These are phyloP conservation scores for Toxonevra muliebris DNA, from an alignment of 2,888 invertebrate genomes.

Conservation along the genomic window DNA sequence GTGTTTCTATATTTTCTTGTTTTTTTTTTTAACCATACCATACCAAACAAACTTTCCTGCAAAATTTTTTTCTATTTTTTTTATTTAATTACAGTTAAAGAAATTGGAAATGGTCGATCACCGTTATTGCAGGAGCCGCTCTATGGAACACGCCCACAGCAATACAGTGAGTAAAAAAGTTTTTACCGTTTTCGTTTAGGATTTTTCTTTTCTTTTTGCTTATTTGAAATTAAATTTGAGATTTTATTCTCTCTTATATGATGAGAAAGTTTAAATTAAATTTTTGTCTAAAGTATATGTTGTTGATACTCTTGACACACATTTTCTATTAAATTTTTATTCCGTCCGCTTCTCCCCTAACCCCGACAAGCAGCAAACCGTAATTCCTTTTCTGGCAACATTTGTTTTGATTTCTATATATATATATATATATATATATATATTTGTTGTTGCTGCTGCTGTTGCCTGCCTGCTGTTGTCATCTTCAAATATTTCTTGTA, in stretches of 20 bases:
- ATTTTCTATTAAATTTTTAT: too few species aligned
- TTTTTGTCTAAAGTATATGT: too few species aligned
- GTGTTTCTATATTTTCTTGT: slow-evolving; percentile 1
- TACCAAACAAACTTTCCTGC: slow-evolving; percentile 1
- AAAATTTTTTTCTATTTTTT: slow-evolving; percentile 28
- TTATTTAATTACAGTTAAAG: slow-evolving; percentile 64
- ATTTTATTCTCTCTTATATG: not conserved
- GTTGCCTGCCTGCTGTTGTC: too few species aligned
- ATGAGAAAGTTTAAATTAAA: too few species aligned
- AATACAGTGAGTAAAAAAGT: slow-evolving; percentile 79
- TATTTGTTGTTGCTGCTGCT: too few species aligned
- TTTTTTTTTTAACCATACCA: slow-evolving; percentile 11
- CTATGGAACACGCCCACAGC: slow-evolving; percentile 86
- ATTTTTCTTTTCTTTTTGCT: not conserved
- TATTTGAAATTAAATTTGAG: not conserved
- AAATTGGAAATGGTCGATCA: slow-evolving; percentile 73
- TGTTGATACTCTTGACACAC: too few species aligned
- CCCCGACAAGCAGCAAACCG: too few species aligned
- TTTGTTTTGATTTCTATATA: too few species aligned
- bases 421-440: too few species aligned
- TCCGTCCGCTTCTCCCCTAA: too few species aligned
- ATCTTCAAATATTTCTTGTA: too few species aligned
- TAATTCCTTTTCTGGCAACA: too few species aligned
- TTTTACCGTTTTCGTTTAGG: not conserved
- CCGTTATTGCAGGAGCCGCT: slow-evolving; percentile 89